Evolutionary conservation across 2,797 vertebrate species (phyloP).

Genomic region (Selene dorsalis): DNA sequence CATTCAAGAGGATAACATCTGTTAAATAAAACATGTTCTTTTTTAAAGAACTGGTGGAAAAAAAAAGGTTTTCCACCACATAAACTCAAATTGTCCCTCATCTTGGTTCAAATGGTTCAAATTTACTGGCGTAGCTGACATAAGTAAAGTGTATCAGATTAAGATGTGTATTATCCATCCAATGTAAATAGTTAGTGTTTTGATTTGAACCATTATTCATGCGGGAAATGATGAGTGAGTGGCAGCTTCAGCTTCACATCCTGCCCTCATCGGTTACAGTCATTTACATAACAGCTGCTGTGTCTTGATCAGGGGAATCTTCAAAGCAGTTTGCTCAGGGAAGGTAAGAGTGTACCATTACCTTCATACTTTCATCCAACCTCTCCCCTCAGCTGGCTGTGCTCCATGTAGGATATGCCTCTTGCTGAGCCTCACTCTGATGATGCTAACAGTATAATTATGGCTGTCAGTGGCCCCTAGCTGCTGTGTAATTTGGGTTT

Average conservation of each 20-base stretch:
- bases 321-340: not conserved
- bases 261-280: not conserved
- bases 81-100: constrained; percentile 50
- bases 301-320: constrained; percentile 15
- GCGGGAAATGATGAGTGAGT: not conserved
- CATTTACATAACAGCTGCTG: constrained; percentile 26
- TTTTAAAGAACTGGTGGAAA: constrained; percentile 17
- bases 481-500: constrained; percentile 84
- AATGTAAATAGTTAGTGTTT: constrained; percentile 12
- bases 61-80: not conserved
- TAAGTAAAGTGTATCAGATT: constrained; percentile 35
- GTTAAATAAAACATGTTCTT: constrained; percentile 46
- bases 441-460: constrained; percentile 83
- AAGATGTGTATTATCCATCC: constrained; percentile 32
- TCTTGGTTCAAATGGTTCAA: constrained; percentile 22
- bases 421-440: constrained; percentile 74
- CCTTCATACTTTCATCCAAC: constrained; percentile 62
- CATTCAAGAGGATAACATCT: constrained; percentile 40
- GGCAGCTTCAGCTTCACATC: not conserved
- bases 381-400: constrained; percentile 58
- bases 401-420: constrained; percentile 70
- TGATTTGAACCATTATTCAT: constrained; percentile 19
- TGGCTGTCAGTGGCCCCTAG: constrained; percentile 78
- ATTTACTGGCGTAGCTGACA: constrained; percentile 43
- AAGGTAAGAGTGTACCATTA: constrained; percentile 22